Percentiles rank a stretch among this genome's conserved stretches.
Evolutionary conservation across 2,797 vertebrate species (phyloP).

Genomic region (Molossus molossus): DNA sequence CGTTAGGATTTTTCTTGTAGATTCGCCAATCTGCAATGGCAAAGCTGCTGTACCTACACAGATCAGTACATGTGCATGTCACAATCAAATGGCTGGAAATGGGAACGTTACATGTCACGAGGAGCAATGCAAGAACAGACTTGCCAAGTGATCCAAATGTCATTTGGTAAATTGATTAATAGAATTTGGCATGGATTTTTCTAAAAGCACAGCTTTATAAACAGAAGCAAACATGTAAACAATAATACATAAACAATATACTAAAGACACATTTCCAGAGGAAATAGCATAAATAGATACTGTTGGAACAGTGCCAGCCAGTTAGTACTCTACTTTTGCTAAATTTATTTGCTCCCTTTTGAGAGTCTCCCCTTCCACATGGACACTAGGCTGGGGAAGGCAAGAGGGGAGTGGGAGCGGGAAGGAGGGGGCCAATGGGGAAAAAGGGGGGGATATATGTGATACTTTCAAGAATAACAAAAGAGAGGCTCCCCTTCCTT

Average conservation of each 20-base stretch:
- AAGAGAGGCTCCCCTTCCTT: neutral
- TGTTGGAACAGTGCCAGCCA: neutral
- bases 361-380: neutral
- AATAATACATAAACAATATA: neutral
- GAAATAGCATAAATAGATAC: neutral
- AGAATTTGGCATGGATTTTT: neutral
- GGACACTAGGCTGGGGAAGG: too few species aligned
- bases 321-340: neutral
- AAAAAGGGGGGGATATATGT: too few species aligned
- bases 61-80: neutral
- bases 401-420: too few species aligned
- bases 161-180: neutral
- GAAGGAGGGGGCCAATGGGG: too few species aligned
- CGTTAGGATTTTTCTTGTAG: slow-evolving; percentile 42
- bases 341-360: neutral
- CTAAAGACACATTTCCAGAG: neutral
- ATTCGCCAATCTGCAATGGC: neutral
- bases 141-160: neutral
- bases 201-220: slow-evolving; percentile 1
- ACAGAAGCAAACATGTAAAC: slow-evolving; percentile 4
- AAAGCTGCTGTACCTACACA: neutral
- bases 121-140: neutral
- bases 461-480: too few species aligned
- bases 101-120: neutral
- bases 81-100: neutral